Base-by-base conservation (phyloP, 2,797 vertebrate genomes). In the Siniperca scherzeri region DNA sequence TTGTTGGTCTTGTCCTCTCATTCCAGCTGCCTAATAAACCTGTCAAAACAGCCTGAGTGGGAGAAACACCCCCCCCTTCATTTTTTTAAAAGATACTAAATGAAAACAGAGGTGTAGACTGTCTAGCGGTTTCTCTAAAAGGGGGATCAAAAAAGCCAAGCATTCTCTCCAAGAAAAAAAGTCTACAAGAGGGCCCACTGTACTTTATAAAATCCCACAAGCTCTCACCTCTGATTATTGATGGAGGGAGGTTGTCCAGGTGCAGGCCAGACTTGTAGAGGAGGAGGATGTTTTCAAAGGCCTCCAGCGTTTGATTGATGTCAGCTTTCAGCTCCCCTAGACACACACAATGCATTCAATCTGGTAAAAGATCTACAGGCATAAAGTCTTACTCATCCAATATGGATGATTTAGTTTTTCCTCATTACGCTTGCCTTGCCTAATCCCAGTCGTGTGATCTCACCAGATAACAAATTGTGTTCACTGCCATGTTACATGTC, bases 221-320 rank as follows among this genome's bases (percentile, higher is more conserved):
- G 82, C 65, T 64, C 87, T 78, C 95, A 97, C 97, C 97, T 96
- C 93, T 94, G 86, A 96, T 92, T 92, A 93, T 82, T 76, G 95
- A 95, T 85, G 93, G 83, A 77, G 94, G 88, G 80, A 95, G 59
- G 86, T 95, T 96, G 85, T 96, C 96, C 81, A 97, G 95, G 93
- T 98, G 96, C 87, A 96, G 92, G 83, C 97, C 97, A 88, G 97
- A 97, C 90, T 96, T 96, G 95, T 98, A 98, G 52, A 97, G 91
- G 87, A 94, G 93, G 86, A 98, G 96, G 92, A 98, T 92, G 53
- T 96, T 95, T 93, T 98, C 96, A 95, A 98, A 98, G 89, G 96
- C 95, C 78, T 90, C 87, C 86, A 97, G 86, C 0, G 96, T 98
- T 92, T 97, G 94, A 89, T 97, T 97, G 92, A 97, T 95, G 92